Conservation (phyloP, 2,888 invertebrate genomes). For the Eupeodes latifasciatus region DNA sequence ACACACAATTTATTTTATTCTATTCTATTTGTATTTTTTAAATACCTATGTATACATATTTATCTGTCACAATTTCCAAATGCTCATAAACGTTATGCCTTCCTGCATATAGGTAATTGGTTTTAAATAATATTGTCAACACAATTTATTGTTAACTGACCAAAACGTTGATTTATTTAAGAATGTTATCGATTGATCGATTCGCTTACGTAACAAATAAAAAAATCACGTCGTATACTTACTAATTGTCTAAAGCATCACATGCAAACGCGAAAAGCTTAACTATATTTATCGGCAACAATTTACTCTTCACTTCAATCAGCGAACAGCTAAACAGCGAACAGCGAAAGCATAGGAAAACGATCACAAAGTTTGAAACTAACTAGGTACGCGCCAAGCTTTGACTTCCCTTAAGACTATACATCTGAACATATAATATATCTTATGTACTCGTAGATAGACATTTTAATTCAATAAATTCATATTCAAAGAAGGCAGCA, state of each 20-base stretch:
- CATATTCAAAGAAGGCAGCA: neutral
- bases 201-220: constrained; percentile 59
- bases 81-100: neutral
- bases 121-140: neutral
- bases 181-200: constrained; percentile 29
- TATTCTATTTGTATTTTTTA: too few species aligned
- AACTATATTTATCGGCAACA: neutral
- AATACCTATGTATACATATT: too few species aligned
- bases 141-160: neutral
- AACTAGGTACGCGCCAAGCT: neutral
- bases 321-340: neutral
- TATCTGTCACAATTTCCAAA: neutral
- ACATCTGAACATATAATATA: neutral
- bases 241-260: constrained; percentile 10
- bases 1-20: too few species aligned
- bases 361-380: neutral
- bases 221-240: constrained; percentile 18
- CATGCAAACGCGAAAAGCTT: neutral
- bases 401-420: neutral
- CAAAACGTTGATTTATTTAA: constrained; percentile 27
- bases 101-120: neutral
- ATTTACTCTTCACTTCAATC: neutral
- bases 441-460: neutral
- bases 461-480: constrained; percentile 23
- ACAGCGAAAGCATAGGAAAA: neutral